Base-by-base conservation (phyloP, 2,113 vertebrate genomes). In the Larimichthys polyactis region DNA sequence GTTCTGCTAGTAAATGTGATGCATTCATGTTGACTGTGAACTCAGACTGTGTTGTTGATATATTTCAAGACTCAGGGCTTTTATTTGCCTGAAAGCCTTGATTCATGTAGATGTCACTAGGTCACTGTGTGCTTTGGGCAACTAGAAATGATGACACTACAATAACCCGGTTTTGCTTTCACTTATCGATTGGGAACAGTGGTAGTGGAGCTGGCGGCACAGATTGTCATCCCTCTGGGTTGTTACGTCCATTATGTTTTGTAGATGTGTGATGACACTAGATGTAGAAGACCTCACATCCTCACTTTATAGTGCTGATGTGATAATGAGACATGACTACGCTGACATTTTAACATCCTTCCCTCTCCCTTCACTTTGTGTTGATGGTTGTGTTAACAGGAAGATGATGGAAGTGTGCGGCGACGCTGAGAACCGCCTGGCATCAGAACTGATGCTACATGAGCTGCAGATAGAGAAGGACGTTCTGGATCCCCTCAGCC, bases 331-430 rank as follows among this genome's bases (percentile, higher is more conserved):
- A 20, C 54, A 17, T 60, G 19, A 59, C 14, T 20, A 2, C 62
- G 44, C 19, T 73, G n/a, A 3, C 57, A 46, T 62, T 46, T 46
- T 51, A 69, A 85, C 57, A n/a, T 24, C 0, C 3, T 16, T 69
- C 4, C 59, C 22, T 46, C 16, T 78, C n/a, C 4, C 59, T 20
- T 46, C 16, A 75, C 22, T 79, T 3, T 64, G 54, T 54, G 14
- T 4, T 63, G 14, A 11, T 44, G 12, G 63, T 11, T 90, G 79
- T 85, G 62, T 78, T 48, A 80, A 29, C 93, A 99, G 98, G 94
- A 99, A 97, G 92, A 97, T 98, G 96, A 96, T 99, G 92, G 97
- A 97, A 82, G 95, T 97, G 0, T 99, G 98, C 40, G 97, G 97
- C 0, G 98, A 99, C 10, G 97, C 97, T 0, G 98, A 99, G 93